phyloP scores from a whole-genome alignment of 2,797 vertebrate genomes.

The Neostethus bicornis region DNA sequence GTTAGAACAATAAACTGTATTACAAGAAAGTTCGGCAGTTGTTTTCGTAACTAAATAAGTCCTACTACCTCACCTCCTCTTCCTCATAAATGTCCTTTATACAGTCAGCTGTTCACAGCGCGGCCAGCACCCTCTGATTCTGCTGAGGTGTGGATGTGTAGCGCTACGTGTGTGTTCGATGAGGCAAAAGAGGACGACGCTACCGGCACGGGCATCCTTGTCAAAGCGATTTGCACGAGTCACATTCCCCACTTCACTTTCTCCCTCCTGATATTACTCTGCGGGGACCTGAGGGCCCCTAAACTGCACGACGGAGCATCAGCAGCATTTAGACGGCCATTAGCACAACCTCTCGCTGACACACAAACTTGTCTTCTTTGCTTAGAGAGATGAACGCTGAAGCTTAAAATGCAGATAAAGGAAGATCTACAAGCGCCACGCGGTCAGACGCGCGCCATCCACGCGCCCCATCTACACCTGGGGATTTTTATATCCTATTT shows the following conservation, averaged over 20 bases:
- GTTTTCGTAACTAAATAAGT: constrained; percentile 1
- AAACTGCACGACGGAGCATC: constrained; percentile 70
- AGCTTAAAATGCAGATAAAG: constrained; percentile 33
- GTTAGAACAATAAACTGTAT: too few relatives aligned
- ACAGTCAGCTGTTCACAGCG: constrained; percentile 67
- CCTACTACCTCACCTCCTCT: neutral
- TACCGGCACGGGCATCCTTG: constrained; percentile 77
- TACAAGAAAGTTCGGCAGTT: neutral
- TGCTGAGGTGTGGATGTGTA: constrained; percentile 73
- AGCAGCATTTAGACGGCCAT: constrained; percentile 77
- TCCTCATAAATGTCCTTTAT: constrained; percentile 53
- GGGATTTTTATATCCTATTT: constrained; percentile 52
- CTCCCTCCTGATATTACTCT: constrained; percentile 69
- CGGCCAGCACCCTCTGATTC: constrained; percentile 72
- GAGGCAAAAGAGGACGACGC: constrained; percentile 75
- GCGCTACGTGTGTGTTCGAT: constrained; percentile 66
- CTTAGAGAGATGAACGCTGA: constrained; percentile 34
- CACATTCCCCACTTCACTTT: constrained; percentile 66
- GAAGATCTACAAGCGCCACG: constrained; percentile 23
- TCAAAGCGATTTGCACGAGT: constrained; percentile 79
- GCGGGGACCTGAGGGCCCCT: constrained; percentile 70
- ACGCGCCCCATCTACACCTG: constrained; percentile 1
- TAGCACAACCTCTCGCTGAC: constrained; percentile 53
- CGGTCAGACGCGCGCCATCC: constrained; percentile 11
- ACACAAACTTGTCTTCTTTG: constrained; percentile 38